Evolutionary conservation across 2,888 invertebrate species (phyloP).

Genomic region (Drosophila macrothrix): DNA sequence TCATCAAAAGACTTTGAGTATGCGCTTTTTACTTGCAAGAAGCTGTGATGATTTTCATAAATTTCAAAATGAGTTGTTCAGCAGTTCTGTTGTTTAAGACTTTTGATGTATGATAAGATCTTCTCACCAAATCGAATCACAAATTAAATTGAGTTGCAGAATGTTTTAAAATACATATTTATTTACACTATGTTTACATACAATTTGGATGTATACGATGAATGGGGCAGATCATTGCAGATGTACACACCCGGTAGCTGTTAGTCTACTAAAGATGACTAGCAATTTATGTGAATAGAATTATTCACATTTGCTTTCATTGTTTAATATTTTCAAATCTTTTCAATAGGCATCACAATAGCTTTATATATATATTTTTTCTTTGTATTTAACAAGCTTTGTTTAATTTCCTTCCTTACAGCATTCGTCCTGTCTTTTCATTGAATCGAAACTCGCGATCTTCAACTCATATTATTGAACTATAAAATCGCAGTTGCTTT

Average conservation of each 20-base stretch:
- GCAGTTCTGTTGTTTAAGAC: neutral
- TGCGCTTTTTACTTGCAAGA: conserved; percentile 3
- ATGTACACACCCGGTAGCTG: neutral
- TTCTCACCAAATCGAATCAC: neutral
- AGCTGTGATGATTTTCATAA: conserved; percentile 42
- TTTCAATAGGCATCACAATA: neutral
- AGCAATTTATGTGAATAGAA: neutral
- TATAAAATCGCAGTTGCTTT: conserved; percentile 45
- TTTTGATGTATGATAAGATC: neutral
- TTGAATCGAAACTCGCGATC: neutral
- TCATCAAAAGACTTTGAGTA: conserved; percentile 11
- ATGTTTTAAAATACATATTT: neutral
- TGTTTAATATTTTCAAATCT: neutral
- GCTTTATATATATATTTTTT: neutral
- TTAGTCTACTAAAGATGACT: neutral
- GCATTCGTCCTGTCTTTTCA: conserved; percentile 26
- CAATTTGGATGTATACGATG: neutral
- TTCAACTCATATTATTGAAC: conserved; percentile 50
- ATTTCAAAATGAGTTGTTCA: conserved; percentile 16
- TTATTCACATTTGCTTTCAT: neutral
- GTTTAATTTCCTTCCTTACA: conserved; percentile 5
- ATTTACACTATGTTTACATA: neutral
- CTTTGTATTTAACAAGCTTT: neutral
- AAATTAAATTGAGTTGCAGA: neutral
- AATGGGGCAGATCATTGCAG: neutral